phyloP scores from a whole-genome alignment of 2,113 vertebrate genomes.

The Amblyopsis rosae region DNA sequence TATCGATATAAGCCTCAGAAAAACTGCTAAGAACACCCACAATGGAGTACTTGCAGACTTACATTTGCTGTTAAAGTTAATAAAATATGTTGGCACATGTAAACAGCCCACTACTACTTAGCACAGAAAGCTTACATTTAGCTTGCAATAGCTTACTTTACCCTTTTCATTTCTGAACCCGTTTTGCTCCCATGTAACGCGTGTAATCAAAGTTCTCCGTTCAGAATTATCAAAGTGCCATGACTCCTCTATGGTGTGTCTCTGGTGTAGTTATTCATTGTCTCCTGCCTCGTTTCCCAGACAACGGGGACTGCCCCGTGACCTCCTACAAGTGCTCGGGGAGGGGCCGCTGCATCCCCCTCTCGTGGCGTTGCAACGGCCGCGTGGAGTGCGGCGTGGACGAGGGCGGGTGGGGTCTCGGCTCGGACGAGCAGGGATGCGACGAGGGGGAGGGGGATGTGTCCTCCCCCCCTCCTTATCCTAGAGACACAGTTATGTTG shows the following conservation, averaged over 20 bases:
- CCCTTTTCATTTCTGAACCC: too few relatives aligned
- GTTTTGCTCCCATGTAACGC: too few relatives aligned
- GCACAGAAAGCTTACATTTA: too few relatives aligned
- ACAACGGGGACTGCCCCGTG: slow-evolving; percentile 56
- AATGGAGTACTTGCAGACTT: too few relatives aligned
- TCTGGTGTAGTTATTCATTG: neutral
- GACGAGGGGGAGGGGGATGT: neutral
- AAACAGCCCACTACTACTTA: too few relatives aligned
- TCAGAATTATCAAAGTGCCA: too few relatives aligned
- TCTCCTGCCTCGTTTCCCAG: slow-evolving; percentile 29
- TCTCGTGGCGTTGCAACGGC: slow-evolving; percentile 81
- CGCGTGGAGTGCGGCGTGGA: slow-evolving; percentile 75
- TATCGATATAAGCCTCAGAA: too few relatives aligned
- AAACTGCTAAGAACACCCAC: too few relatives aligned
- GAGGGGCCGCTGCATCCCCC: slow-evolving; percentile 73
- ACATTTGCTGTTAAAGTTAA: too few relatives aligned
- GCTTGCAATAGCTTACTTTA: too few relatives aligned
- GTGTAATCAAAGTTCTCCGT: too few relatives aligned
- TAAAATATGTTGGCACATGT: too few relatives aligned
- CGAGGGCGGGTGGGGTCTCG: slow-evolving; percentile 61
- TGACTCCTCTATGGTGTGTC: neutral
- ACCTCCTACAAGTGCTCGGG: slow-evolving; percentile 64
- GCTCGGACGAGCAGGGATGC: slow-evolving; percentile 71
- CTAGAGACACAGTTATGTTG: neutral
- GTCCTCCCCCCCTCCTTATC: neutral